Evolutionary conservation across 2,888 invertebrate genomes (phyloP), one percentile per base, ranked within the genome.

Genomic region (Dromius quadrimaculatus): DNA sequence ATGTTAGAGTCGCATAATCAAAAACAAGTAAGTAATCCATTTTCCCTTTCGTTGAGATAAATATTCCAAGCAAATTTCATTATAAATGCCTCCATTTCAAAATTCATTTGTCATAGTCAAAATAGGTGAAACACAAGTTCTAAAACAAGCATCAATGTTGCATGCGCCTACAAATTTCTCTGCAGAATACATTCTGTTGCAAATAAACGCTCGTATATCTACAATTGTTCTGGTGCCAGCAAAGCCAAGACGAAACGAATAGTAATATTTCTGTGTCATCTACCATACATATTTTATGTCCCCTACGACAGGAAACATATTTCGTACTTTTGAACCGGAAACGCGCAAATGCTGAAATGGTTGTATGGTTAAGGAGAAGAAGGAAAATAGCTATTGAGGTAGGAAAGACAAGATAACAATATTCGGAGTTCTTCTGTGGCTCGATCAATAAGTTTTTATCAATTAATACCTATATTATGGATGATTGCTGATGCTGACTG

Each of bases 261-360:
- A 23, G 50, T 54, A 54, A 54, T 54, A 54, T 54, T 54, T 54
- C 50, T 23, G 28, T 54, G 50, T 54, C 50, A 54, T 54, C 50
- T 23, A 23, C 28, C 50, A 54, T 54, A 54, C 50, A 54, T 54
- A 54, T 54, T 54, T 54, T 54, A 54, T 54, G 28, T 23, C 28
- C 13, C 11, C 1, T 41, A 13, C 50, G 50, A 54, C 50, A 54
- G 23, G 28, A 54, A 54, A 15, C 50, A 54, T 15, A 54, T 47
- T 23, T 47, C 43, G n/a, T n/a, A 45, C 43, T 47, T 28, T 15
- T 13, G n/a, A 23, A n/a, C 15, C 50, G 13, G 13, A 15, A 2
- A 54, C 50, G n/a, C 32, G 13, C 15, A 41, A 41, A 54, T 23
- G 23, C 28, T 23, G 50, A 54, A 54, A 54, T 28, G 50, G 50